phyloP scores from a whole-genome alignment of 2,797 vertebrate genomes.

The Gouania willdenowi region DNA sequence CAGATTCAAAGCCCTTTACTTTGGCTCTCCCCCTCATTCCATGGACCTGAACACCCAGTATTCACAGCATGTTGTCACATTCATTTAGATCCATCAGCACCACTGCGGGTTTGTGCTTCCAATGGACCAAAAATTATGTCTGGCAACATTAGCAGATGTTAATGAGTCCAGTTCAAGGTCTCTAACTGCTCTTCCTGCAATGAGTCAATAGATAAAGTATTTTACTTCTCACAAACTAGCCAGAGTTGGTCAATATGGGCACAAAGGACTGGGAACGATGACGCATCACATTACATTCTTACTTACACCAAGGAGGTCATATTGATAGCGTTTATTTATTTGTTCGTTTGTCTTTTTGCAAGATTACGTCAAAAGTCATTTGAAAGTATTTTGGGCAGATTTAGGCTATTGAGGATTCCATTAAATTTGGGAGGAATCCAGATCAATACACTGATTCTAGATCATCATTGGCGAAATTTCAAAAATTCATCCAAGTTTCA shows the following conservation, averaged over 20 bases:
- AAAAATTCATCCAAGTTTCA: no score
- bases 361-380: neutral
- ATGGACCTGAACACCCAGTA: conserved; percentile 36
- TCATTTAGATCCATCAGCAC: conserved; percentile 53
- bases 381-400: no score
- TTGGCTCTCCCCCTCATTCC: conserved; percentile 53
- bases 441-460: no score
- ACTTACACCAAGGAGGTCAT: no score
- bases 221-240: conserved; percentile 34
- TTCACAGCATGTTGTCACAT: conserved; percentile 59
- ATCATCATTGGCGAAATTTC: no score
- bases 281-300: conserved; percentile 37
- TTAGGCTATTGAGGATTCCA: no score
- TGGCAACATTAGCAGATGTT: conserved; percentile 55
- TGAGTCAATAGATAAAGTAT: conserved; percentile 41
- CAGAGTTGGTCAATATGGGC: conserved; percentile 23
- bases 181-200: conserved; percentile 28
- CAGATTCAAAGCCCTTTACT: conserved; percentile 49
- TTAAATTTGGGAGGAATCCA: no score
- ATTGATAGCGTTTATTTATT: no score
- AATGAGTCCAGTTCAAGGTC: no score
- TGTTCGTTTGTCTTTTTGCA: no score
- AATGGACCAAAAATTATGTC: conserved; percentile 33
- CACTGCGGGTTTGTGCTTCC: conserved; percentile 40
- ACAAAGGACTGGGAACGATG: conserved; percentile 24